These are phyloP conservation scores for Melanaphis sacchari DNA, from an alignment of 1,140 invertebrate genomes.

Conservation along the genomic window DNA sequence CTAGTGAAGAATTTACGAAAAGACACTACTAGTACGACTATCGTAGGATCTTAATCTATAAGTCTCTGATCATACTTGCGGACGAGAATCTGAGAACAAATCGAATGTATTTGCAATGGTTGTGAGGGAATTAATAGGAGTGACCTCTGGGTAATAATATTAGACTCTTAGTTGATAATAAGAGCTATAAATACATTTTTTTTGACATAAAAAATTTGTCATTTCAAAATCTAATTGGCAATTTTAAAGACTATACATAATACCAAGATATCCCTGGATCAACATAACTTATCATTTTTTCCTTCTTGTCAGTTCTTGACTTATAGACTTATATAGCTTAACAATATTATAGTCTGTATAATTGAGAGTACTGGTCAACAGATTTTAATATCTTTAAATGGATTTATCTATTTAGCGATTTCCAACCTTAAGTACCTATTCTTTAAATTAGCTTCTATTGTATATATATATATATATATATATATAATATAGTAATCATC, in stretches of 20 bases:
- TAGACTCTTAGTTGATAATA: background rate
- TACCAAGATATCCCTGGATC: background rate
- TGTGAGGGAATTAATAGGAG: too few species aligned
- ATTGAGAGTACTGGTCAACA: background rate
- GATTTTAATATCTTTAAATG: background rate
- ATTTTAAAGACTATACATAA: too few species aligned
- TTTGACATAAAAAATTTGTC: background rate
- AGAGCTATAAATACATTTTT: background rate
- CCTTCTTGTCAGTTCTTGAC: too few species aligned
- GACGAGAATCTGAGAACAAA: too few species aligned
- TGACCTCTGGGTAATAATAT: background rate
- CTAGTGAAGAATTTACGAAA: too few species aligned
- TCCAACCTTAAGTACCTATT: background rate
- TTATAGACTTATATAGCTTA: background rate
- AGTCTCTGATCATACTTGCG: too few species aligned
- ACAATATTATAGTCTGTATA: background rate
- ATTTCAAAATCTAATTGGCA: background rate
- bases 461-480: background rate
- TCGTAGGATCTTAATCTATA: too few species aligned
- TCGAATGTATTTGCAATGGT: too few species aligned
- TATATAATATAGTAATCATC: background rate
- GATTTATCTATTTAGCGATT: background rate
- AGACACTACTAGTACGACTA: too few species aligned
- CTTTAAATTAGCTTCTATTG: background rate
- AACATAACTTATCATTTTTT: too few species aligned